phyloP scores from a whole-genome alignment of 2,113 vertebrate species.

The Diadophis punctatus region DNA sequence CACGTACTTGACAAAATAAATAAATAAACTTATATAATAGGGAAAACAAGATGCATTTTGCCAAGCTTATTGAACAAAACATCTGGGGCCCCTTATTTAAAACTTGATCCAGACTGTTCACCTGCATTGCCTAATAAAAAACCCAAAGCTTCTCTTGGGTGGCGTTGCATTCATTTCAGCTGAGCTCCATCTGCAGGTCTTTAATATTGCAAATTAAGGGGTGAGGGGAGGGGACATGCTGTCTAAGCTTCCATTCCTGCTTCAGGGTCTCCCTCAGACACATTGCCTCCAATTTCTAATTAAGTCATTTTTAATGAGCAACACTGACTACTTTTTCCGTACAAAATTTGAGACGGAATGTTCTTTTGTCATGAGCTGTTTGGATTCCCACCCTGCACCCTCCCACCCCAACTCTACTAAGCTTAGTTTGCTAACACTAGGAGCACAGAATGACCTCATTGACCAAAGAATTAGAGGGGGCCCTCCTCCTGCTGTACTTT shows the following conservation, averaged over 20 bases:
- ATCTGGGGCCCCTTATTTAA: slow-evolving; percentile 65
- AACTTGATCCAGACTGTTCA: slow-evolving; percentile 67
- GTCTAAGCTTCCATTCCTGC: background rate
- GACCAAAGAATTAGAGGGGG: slow-evolving; percentile 64
- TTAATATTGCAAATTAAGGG: slow-evolving; percentile 31
- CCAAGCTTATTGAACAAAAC: slow-evolving; percentile 56
- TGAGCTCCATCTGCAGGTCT: slow-evolving; percentile 52
- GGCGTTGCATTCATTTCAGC: slow-evolving; percentile 31
- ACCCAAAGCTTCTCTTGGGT: slow-evolving; percentile 56
- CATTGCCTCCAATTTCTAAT: slow-evolving; percentile 47
- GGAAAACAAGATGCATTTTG: slow-evolving; percentile 46
- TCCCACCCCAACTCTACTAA: background rate
- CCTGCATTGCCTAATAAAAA: slow-evolving; percentile 69
- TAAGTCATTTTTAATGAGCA: slow-evolving; percentile 22
- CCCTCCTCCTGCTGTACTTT: slow-evolving; percentile 41
- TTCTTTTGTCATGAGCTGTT: slow-evolving; percentile 19
- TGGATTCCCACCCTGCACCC: slow-evolving; percentile 1
- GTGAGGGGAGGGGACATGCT: background rate
- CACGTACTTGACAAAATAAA: too few relatives aligned
- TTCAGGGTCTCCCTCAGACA: rapidly evolving
- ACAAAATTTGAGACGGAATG: background rate
- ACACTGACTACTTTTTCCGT: slow-evolving; percentile 16
- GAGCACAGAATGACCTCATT: slow-evolving; percentile 53
- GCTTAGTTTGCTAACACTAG: slow-evolving; percentile 31
- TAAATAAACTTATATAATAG: slow-evolving; percentile 41